Conservation (phyloP, 2,113 vertebrate genomes). For the Abramis brama region DNA sequence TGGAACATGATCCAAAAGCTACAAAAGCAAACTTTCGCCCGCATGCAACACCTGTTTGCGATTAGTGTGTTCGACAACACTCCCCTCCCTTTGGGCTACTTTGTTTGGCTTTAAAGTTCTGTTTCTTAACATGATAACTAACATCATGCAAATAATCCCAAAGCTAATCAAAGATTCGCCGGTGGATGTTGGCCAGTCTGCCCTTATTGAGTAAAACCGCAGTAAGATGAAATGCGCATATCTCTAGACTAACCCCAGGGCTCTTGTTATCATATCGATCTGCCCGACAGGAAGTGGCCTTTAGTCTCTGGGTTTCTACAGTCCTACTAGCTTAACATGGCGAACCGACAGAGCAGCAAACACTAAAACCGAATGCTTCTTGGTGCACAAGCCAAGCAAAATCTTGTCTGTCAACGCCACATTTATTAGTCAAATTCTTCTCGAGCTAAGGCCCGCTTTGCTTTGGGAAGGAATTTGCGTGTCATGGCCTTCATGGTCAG, state of each 20-base stretch:
- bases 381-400: neutral
- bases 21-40: slow-evolving; percentile 32
- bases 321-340: neutral
- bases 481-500: slow-evolving; percentile 11
- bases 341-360: slow-evolving; percentile 1
- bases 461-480: slow-evolving; percentile 41
- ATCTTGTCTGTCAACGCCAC: slow-evolving; percentile 24
- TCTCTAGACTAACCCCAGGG: slow-evolving; percentile 52
- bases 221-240: slow-evolving; percentile 22
- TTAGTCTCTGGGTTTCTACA: neutral
- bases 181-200: slow-evolving; percentile 12
- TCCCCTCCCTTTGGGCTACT: neutral
- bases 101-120: slow-evolving; percentile 31
- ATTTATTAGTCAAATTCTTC: slow-evolving; percentile 40
- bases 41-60: slow-evolving; percentile 25
- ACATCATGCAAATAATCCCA: slow-evolving; percentile 10
- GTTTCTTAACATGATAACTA: slow-evolving; percentile 12
- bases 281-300: slow-evolving; percentile 50
- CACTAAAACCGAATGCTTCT: neutral
- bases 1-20: slow-evolving; percentile 3
- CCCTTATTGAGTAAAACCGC: slow-evolving; percentile 9
- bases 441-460: slow-evolving; percentile 12
- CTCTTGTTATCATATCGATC: slow-evolving; percentile 60
- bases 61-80: neutral
- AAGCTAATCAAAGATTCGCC: slow-evolving; percentile 24